Conservation (phyloP, 2,888 invertebrate species). For the Doris montereyensis region DNA sequence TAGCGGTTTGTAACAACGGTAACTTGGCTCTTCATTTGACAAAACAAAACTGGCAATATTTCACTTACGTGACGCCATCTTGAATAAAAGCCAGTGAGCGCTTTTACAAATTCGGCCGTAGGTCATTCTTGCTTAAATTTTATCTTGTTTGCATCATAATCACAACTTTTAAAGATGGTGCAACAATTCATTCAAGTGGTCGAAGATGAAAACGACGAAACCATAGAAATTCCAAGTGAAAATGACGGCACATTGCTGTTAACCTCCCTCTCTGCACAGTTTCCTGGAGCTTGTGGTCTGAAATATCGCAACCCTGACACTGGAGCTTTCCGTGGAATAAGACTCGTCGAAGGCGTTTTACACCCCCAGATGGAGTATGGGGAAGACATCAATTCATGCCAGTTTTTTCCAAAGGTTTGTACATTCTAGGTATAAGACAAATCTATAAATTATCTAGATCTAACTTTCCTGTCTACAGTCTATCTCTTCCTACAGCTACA, state of each 20-base stretch:
- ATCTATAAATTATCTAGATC: too few species aligned
- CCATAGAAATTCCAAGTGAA: slow-evolving; percentile 96
- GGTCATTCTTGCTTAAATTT: too few species aligned
- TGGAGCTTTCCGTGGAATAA: slow-evolving; percentile 72
- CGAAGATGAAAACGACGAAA: slow-evolving; percentile 92
- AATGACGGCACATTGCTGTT: slow-evolving; percentile 92
- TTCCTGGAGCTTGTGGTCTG: slow-evolving; percentile 96
- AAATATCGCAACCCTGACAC: slow-evolving; percentile 94
- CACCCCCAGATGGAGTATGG: slow-evolving; percentile 96
- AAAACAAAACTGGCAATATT: too few species aligned
- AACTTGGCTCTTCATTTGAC: too few species aligned
- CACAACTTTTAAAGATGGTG: slow-evolving; percentile 56
- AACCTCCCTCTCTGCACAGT: slow-evolving; percentile 95
- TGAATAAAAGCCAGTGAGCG: too few species aligned
- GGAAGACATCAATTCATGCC: slow-evolving; percentile 80
- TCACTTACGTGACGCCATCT: too few species aligned
- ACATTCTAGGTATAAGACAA: too few species aligned
- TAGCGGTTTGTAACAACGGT: too few species aligned
- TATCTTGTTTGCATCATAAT: too few species aligned
- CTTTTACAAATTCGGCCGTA: too few species aligned
- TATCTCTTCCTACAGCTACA: too few species aligned
- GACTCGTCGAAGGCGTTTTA: slow-evolving; percentile 90
- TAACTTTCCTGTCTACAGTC: too few species aligned
- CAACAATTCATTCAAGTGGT: slow-evolving; percentile 90
- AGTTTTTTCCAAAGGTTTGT: slow-evolving; percentile 77